Conservation (phyloP, 2,113 vertebrate genomes). For the Aspiorhynchus laticeps region DNA sequence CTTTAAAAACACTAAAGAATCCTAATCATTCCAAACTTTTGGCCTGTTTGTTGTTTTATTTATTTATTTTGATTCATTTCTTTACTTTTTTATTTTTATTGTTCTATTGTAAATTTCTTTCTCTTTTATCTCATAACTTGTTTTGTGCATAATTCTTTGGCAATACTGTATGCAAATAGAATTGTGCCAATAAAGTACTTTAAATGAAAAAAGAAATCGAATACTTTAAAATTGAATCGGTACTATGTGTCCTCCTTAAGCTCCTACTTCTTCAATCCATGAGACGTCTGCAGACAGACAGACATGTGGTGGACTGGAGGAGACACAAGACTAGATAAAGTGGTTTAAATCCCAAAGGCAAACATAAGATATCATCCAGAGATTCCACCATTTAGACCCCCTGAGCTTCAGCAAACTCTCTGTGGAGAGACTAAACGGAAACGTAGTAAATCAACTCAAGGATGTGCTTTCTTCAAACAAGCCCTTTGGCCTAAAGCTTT, state of each 20-base stretch:
- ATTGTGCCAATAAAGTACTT: neutral
- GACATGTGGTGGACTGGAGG: slow-evolving; percentile 17
- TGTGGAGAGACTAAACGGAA: slow-evolving; percentile 14
- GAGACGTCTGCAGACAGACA: neutral
- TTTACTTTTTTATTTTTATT: neutral
- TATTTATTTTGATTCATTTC: neutral
- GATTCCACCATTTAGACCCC: neutral
- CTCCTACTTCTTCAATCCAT: neutral
- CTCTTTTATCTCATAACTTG: neutral
- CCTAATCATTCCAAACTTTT: too few species aligned
- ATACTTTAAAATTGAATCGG: too few species aligned
- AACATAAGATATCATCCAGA: slow-evolving; percentile 41
- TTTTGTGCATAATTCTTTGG: neutral
- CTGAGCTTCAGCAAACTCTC: slow-evolving; percentile 31
- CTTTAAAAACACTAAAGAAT: too few species aligned
- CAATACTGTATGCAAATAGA: neutral
- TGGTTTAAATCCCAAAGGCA: slow-evolving; percentile 37
- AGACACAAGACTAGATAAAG: slow-evolving; percentile 38
- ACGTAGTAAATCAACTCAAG: slow-evolving; percentile 34
- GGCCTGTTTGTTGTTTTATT: neutral
- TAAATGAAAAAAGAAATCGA: neutral
- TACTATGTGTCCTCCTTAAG: slow-evolving; percentile 3
- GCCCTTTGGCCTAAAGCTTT: slow-evolving; percentile 21
- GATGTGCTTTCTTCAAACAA: slow-evolving; percentile 34
- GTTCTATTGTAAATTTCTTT: neutral